Evolutionary conservation across 2,888 invertebrate genomes (phyloP).

Genomic region (Sphaeridia pumilis): DNA sequence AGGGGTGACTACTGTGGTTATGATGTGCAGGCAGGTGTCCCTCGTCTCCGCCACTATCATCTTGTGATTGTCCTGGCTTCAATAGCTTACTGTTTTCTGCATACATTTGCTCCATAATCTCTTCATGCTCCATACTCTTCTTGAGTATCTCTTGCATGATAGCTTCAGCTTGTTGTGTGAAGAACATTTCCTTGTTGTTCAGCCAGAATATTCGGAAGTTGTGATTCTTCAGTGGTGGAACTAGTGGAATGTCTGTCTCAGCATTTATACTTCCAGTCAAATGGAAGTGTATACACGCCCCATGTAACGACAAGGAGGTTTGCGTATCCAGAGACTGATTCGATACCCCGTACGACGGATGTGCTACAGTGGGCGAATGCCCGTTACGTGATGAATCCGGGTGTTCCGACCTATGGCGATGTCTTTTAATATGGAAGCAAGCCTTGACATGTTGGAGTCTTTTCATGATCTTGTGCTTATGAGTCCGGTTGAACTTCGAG

Average conservation of each 20-base stretch:
- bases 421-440: slow-evolving; percentile 62
- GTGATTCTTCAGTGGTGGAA: slow-evolving; percentile 74
- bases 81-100: slow-evolving; percentile 2
- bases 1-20: slow-evolving; percentile 35
- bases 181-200: slow-evolving; percentile 99
- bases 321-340: slow-evolving; percentile 28
- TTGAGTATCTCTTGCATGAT: slow-evolving; percentile 60
- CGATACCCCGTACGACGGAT: slow-evolving; percentile 19
- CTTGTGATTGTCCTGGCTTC: slow-evolving; percentile 15
- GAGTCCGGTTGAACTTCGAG: slow-evolving; percentile 58
- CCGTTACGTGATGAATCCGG: not conserved
- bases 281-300: slow-evolving; percentile 70
- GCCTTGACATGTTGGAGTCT: slow-evolving; percentile 96
- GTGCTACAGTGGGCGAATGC: not conserved
- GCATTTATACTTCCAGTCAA: slow-evolving; percentile 93
- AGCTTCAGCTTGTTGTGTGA: slow-evolving; percentile 89
- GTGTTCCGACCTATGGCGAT: slow-evolving; percentile 15
- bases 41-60: slow-evolving; percentile 16
- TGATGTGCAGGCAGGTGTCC: too few species aligned
- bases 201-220: slow-evolving; percentile 97
- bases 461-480: slow-evolving; percentile 93
- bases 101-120: slow-evolving; percentile 39
- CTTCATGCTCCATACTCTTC: slow-evolving; percentile 48
- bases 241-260: slow-evolving; percentile 93
- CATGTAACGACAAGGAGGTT: slow-evolving; percentile 31